These are phyloP conservation scores for Papilio polyxenes DNA, from an alignment of 1,140 invertebrate genomes.

Conservation along the genomic window DNA sequence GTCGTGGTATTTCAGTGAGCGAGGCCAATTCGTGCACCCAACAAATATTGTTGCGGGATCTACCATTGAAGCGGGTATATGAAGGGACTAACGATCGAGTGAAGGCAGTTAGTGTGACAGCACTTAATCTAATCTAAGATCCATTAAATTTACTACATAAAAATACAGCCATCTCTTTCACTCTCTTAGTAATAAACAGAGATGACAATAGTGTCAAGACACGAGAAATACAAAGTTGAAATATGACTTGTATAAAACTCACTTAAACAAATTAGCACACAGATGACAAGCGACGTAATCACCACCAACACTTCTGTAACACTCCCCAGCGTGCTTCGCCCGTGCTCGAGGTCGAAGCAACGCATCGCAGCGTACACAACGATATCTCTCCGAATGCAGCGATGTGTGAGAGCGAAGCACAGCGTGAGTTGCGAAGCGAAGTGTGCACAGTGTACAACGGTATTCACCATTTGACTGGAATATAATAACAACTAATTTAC, in stretches of 20 bases:
- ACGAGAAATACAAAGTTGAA: too few relatives aligned
- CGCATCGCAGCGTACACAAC: constrained; percentile 47
- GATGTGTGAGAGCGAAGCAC: constrained; percentile 53
- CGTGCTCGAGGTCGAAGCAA: constrained; percentile 41
- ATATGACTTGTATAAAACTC: constrained; percentile 25
- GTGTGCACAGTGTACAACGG: constrained; percentile 56
- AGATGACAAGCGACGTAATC: constrained; percentile 55
- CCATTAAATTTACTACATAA: too few relatives aligned
- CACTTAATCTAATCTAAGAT: too few relatives aligned
- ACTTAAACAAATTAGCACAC: constrained; percentile 62
- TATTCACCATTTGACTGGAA: constrained; percentile 66
- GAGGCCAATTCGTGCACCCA: too few relatives aligned
- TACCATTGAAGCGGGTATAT: too few relatives aligned
- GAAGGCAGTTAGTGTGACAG: too few relatives aligned
- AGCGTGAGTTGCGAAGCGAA: constrained; percentile 56
- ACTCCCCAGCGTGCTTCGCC: constrained; percentile 38
- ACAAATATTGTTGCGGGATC: too few relatives aligned
- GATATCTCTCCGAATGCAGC: constrained; percentile 48
- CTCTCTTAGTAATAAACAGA: too few relatives aligned
- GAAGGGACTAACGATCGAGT: too few relatives aligned
- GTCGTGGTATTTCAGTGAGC: too few relatives aligned
- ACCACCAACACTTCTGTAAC: neutral
- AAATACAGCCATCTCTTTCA: too few relatives aligned
- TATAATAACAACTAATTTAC: neutral
- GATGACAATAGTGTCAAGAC: too few relatives aligned